phyloP scores from a whole-genome alignment of 1,140 invertebrate species.

The Conopomorpha cramerella region DNA sequence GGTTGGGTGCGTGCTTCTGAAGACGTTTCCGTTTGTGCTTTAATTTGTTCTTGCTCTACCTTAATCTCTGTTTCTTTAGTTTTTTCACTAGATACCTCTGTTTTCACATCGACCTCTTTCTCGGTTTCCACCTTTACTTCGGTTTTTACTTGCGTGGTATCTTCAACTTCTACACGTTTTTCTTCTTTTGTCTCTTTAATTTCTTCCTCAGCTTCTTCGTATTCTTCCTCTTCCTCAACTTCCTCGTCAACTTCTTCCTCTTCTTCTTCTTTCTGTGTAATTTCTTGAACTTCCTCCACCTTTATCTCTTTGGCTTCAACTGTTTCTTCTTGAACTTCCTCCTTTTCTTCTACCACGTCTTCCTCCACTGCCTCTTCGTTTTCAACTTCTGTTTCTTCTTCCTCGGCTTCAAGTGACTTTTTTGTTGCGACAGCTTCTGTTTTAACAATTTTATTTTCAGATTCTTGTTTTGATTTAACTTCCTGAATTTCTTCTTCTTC shows the following conservation, averaged over 20 bases:
- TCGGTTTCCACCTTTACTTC: conserved; percentile 8
- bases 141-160: conserved; percentile 1
- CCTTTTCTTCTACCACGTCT: conserved; percentile 6
- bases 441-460: conserved; percentile 4
- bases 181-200: conserved; percentile 10
- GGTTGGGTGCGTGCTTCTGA: conserved; percentile 19
- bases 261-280: conserved; percentile 2
- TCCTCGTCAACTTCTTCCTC: conserved; percentile 1
- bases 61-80: conserved; percentile 12
- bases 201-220: conserved; percentile 2
- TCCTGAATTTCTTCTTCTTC: conserved; percentile 7
- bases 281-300: conserved; percentile 4
- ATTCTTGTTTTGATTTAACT: conserved; percentile 5
- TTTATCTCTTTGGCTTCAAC: conserved; percentile 7
- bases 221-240: neutral
- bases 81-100: too few relatives aligned
- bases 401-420: too few relatives aligned
- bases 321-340: conserved; percentile 12
- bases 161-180: neutral
- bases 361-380: neutral
- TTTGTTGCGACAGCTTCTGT: conserved; percentile 8
- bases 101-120: too few relatives aligned
- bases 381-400: neutral
- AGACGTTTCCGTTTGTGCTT: conserved; percentile 9
- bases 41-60: conserved; percentile 9